Conservation (phyloP, 1,140 invertebrate species). For the Ips nitidus region DNA sequence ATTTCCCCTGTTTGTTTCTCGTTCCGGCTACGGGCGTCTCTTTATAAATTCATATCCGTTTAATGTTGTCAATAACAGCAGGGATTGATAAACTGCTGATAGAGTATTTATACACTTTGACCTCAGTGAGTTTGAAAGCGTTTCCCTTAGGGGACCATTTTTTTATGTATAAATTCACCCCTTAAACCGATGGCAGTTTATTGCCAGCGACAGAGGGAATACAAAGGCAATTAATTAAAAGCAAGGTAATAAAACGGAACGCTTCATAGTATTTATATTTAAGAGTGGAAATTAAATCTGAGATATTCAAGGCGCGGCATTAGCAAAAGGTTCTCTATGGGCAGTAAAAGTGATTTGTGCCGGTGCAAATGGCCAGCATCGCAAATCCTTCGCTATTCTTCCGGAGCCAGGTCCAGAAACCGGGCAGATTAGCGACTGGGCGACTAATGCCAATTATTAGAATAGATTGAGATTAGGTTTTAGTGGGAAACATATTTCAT, state of each 20-base stretch:
- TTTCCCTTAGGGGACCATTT: background rate
- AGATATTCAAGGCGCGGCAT: constrained; percentile 48
- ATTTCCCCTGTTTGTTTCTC: constrained; percentile 20
- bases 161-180: background rate
- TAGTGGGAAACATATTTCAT: background rate
- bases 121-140: background rate
- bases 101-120: too few relatives aligned
- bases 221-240: constrained; percentile 38
- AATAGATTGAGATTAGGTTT: constrained; percentile 3
- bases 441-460: constrained; percentile 28
- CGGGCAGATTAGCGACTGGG: constrained; percentile 23
- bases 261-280: constrained; percentile 44
- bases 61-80: background rate
- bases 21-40: background rate
- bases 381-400: constrained; percentile 48
- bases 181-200: constrained; percentile 8
- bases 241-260: constrained; percentile 33
- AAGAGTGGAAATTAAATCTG: constrained; percentile 50
- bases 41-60: background rate
- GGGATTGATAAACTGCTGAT: too few relatives aligned
- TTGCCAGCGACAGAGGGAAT: constrained; percentile 26
- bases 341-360: constrained; percentile 52
- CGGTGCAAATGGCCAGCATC: constrained; percentile 48
- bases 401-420: constrained; percentile 41
- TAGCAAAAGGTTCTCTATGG: constrained; percentile 43